Evolutionary conservation across 2,113 vertebrate genomes (phyloP), one percentile per base, ranked within the genome.

Genomic region (Paramormyrops kingsleyae): DNA sequence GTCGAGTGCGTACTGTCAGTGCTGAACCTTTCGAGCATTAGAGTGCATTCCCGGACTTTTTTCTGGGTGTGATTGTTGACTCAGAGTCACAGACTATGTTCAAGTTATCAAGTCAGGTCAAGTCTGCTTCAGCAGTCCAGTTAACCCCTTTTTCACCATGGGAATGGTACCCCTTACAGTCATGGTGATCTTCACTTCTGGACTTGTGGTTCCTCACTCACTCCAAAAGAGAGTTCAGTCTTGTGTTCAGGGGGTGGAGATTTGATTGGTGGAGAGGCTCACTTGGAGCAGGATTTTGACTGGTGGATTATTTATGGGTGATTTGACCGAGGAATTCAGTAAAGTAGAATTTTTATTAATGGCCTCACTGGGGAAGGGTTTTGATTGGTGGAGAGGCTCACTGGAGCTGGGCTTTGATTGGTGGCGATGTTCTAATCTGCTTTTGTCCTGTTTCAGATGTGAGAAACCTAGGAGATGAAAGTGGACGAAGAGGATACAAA

Each of bases 381-480:
- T 35, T 87, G 44, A 85, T 49, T 85, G 85, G 83, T 46, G 83
- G 83, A 84, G 21, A 84, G 44, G 83, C 24, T 24, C 49, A 24
- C 17, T 42, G 53, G 53, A 88, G 87, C 17, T 31, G 87, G 87
- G 39, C 39, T 42, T 88, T 88, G 56, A 88, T 44, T 46, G 87
- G 53, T 66, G 21, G 17, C 6, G 19, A 49, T 53, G 47, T 24
- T 27, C 89, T 91, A 92, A 94, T 83, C 87, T 62, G 4, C 52
- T 42, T 90, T 83, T 46, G 4, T 87, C 90, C 91, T 90, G 53
- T 92, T 91, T 39, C 89, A 99, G 98, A 97, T 99, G 98, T 97
- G 97, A 99, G 93, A 98, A 97, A 95, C 97, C 97, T 0, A 96
- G 97, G 94, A 97, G 98, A 96, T 98, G 97, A 98, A 95, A 95